phyloP scores from a whole-genome alignment of 2,113 vertebrate species.

The Globicephala melas region DNA sequence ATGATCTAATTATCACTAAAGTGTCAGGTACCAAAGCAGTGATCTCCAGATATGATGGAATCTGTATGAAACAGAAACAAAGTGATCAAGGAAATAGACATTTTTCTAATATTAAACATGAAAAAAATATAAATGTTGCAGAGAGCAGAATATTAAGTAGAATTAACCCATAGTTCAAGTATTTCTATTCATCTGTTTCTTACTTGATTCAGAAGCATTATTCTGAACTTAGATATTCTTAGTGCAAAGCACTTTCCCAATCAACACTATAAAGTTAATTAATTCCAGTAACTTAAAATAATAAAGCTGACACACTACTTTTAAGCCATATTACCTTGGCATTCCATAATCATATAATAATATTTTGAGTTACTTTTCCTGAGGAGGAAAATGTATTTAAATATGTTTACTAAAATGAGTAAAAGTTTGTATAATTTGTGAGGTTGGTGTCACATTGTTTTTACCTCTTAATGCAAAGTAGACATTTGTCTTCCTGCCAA shows the following conservation, averaged over 20 bases:
- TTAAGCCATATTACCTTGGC: neutral
- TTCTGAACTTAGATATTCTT: neutral
- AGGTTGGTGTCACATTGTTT: neutral
- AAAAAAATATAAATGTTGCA: neutral
- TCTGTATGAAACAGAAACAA: neutral
- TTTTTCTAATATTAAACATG: neutral
- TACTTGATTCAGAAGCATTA: slow-evolving; percentile 9
- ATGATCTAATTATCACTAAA: neutral
- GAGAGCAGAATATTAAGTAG: neutral
- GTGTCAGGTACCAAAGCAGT: neutral
- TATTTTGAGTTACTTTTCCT: neutral
- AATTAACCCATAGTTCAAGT: neutral
- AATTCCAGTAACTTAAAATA: neutral
- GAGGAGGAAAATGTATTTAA: neutral
- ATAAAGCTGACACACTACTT: neutral
- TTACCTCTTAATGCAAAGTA: neutral
- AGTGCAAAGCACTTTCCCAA: neutral
- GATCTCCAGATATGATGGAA: neutral
- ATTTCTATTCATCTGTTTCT: neutral
- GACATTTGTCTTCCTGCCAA: neutral
- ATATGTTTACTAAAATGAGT: neutral
- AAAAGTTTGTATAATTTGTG: neutral
- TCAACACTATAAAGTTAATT: neutral
- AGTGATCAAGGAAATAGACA: neutral
- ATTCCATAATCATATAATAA: neutral